Evolutionary conservation across 1,140 invertebrate species (phyloP).

Genomic region (Nomia melanderi): DNA sequence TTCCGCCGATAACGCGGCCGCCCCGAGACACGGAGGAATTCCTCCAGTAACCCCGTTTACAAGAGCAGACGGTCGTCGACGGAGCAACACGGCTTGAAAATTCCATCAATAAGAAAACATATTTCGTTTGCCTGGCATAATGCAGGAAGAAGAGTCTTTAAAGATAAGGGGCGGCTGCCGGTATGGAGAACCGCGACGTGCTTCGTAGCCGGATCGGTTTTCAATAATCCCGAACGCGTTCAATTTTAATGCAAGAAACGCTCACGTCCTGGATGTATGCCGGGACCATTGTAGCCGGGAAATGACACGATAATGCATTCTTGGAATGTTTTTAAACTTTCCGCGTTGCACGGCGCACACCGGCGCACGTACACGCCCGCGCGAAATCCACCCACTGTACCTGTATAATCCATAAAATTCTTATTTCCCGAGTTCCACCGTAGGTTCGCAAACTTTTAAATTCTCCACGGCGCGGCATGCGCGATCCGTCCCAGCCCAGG

Average conservation of each 20-base stretch:
- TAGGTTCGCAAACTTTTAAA: conserved; percentile 26
- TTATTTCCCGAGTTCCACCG: conserved; percentile 31
- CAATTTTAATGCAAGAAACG: conserved; percentile 25
- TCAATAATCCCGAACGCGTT: conserved; percentile 14
- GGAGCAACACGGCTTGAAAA: too few species aligned
- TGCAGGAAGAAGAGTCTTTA: neutral
- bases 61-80: too few species aligned
- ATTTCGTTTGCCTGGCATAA: neutral
- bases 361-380: too few species aligned
- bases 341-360: neutral
- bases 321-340: conserved; percentile 35
- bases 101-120: neutral
- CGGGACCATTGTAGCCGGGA: neutral
- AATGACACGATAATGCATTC: conserved; percentile 38
- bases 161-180: too few species aligned
- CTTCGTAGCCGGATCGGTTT: conserved; percentile 15
- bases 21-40: too few species aligned
- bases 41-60: too few species aligned
- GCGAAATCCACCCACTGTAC: conserved; percentile 4
- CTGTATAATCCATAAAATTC: conserved; percentile 43
- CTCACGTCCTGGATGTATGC: conserved; percentile 7
- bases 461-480: conserved; percentile 13
- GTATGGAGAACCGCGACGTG: neutral
- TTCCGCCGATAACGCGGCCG: too few species aligned
- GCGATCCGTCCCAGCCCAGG: neutral